Conservation (phyloP, 2,113 vertebrate species). For the Sylvilagus bachmani region DNA sequence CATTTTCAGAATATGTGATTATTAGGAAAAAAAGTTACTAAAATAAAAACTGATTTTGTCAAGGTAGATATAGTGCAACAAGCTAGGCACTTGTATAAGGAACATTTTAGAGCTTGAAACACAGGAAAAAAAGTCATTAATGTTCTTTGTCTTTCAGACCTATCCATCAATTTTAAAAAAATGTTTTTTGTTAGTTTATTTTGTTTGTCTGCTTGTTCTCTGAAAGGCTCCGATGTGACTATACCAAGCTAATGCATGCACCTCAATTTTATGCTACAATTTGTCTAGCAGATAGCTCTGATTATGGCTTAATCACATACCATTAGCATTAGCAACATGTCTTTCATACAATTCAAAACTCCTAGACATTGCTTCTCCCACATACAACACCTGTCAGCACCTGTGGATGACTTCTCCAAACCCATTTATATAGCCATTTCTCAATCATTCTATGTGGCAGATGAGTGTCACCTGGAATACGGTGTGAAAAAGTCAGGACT, state of each 20-base stretch:
- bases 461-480: background rate
- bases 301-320: background rate
- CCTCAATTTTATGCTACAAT: background rate
- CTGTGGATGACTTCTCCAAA: background rate
- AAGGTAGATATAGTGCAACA: background rate
- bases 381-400: background rate
- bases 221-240: background rate
- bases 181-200: too few relatives aligned
- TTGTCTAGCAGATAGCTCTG: background rate
- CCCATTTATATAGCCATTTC: background rate
- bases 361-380: accelerated
- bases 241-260: background rate
- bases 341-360: background rate
- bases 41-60: background rate
- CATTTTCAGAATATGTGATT: background rate
- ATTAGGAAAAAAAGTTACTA: background rate
- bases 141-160: background rate
- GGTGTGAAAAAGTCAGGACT: background rate
- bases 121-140: background rate
- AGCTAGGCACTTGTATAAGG: background rate
- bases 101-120: background rate
- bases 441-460: background rate
- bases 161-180: background rate
- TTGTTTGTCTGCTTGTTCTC: background rate
- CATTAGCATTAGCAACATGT: background rate